Evolutionary conservation across 2,113 vertebrate genomes (phyloP).

Genomic region (Arvicanthis niloticus): DNA sequence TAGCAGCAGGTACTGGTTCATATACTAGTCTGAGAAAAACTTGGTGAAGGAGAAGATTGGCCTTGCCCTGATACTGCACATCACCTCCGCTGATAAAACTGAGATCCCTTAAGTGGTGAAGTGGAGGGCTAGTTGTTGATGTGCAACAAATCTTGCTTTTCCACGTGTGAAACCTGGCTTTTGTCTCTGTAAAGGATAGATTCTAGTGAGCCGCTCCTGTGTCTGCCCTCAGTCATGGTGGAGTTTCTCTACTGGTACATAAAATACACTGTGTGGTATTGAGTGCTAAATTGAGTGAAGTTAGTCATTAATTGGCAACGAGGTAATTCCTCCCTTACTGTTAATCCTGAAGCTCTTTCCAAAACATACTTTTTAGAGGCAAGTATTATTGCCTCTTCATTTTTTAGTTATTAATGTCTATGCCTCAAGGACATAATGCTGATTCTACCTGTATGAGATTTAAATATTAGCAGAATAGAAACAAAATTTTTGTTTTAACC

Average conservation of each 20-base stretch:
- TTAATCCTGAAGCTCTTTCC: not conserved
- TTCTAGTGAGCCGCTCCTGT: slow-evolving; percentile 38
- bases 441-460: not conserved
- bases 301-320: slow-evolving; percentile 20
- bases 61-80: not conserved
- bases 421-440: not conserved
- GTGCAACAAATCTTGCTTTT: slow-evolving; percentile 27
- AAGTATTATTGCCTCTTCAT: not conserved
- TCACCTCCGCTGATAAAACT: not conserved
- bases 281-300: slow-evolving; percentile 53
- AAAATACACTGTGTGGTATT: slow-evolving; percentile 70
- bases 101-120: slow-evolving; percentile 21
- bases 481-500: slow-evolving; percentile 52
- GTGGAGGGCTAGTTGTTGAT: not conserved
- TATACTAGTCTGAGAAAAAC: not conserved
- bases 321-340: slow-evolving; percentile 33
- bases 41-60: not conserved
- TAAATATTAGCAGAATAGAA: slow-evolving; percentile 37
- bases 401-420: not conserved
- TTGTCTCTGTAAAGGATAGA: slow-evolving; percentile 70
- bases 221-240: slow-evolving; percentile 56
- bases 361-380: slow-evolving; percentile 43
- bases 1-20: slow-evolving; percentile 28
- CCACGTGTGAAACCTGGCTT: slow-evolving; percentile 44
- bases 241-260: slow-evolving; percentile 46